phyloP scores from a whole-genome alignment of 1,140 invertebrate species.

The Holotrichia oblita region DNA sequence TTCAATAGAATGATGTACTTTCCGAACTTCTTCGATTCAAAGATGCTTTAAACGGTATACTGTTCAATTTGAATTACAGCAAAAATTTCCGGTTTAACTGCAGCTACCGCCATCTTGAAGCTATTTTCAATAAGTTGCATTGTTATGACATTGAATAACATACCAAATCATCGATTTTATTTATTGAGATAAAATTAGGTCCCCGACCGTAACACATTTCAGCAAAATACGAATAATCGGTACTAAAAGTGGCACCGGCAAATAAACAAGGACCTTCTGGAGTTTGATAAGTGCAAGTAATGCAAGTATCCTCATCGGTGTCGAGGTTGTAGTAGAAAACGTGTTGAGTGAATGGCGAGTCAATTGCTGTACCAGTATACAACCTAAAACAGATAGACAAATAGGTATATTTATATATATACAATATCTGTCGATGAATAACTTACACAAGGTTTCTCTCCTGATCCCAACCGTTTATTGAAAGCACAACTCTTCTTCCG shows the following conservation, averaged over 20 bases:
- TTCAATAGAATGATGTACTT: too few relatives aligned
- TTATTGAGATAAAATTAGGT: constrained; percentile 51
- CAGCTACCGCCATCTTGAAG: too few relatives aligned
- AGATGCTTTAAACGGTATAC: too few relatives aligned
- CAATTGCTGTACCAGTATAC: constrained; percentile 69
- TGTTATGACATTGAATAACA: background rate
- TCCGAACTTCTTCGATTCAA: too few relatives aligned
- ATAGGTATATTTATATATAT: background rate
- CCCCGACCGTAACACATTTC: constrained; percentile 79
- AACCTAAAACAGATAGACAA: constrained; percentile 64
- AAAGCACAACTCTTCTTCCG: constrained; percentile 77
- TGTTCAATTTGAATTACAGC: too few relatives aligned
- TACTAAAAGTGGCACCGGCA: constrained; percentile 75
- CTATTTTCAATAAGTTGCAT: too few relatives aligned
- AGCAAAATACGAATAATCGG: constrained; percentile 71
- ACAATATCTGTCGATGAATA: too few relatives aligned
- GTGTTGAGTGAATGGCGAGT: constrained; percentile 70
- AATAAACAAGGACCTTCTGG: constrained; percentile 71
- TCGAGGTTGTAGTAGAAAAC: constrained; percentile 65
- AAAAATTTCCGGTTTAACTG: too few relatives aligned
- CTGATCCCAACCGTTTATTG: constrained; percentile 79
- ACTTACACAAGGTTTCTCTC: constrained; percentile 68
- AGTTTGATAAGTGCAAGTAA: constrained; percentile 62
- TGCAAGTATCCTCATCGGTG: constrained; percentile 64
- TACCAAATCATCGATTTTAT: constrained; percentile 35